These are phyloP conservation scores for Trachops cirrhosus DNA, from an alignment of 2,797 vertebrate species.

Conservation along the genomic window DNA sequence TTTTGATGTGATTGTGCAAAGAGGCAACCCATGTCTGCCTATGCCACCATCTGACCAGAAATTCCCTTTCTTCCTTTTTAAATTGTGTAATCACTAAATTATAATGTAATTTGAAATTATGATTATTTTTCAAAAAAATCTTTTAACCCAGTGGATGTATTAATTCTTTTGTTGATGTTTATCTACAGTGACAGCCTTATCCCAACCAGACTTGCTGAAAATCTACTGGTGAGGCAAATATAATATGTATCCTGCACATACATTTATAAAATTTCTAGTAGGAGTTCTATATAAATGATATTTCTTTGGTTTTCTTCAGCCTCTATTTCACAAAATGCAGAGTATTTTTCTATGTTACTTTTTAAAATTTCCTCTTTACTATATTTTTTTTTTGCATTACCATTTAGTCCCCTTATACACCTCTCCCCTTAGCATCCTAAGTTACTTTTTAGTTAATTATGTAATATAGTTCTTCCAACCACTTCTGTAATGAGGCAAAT, in stretches of 20 bases:
- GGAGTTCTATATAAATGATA: conserved; percentile 54
- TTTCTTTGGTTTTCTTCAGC: conserved; percentile 58
- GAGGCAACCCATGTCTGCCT: no score
- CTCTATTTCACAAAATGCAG: conserved; percentile 45
- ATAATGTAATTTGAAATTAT: conserved; percentile 70
- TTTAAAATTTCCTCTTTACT: no score
- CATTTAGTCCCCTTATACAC: no score
- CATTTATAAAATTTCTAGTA: conserved; percentile 61
- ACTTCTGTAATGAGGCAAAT: conserved; percentile 58
- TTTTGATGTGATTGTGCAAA: no score
- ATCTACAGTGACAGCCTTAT: conserved; percentile 46
- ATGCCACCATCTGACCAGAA: no score
- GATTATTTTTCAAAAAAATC: conserved; percentile 76
- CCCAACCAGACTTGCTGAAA: conserved; percentile 73
- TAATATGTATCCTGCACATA: conserved; percentile 65
- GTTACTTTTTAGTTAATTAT: conserved; percentile 66
- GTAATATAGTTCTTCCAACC: conserved; percentile 67
- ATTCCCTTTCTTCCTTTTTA: conserved; percentile 68
- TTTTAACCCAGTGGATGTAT: conserved; percentile 76
- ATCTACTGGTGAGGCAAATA: conserved; percentile 72
- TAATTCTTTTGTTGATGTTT: conserved; percentile 81
- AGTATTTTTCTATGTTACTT: conserved; percentile 45
- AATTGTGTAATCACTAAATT: conserved; percentile 71
- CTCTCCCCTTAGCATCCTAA: background rate
- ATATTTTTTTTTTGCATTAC: no score